Evolutionary conservation across 2,113 vertebrate genomes (phyloP).

Genomic region (Neogobius melanostomus): DNA sequence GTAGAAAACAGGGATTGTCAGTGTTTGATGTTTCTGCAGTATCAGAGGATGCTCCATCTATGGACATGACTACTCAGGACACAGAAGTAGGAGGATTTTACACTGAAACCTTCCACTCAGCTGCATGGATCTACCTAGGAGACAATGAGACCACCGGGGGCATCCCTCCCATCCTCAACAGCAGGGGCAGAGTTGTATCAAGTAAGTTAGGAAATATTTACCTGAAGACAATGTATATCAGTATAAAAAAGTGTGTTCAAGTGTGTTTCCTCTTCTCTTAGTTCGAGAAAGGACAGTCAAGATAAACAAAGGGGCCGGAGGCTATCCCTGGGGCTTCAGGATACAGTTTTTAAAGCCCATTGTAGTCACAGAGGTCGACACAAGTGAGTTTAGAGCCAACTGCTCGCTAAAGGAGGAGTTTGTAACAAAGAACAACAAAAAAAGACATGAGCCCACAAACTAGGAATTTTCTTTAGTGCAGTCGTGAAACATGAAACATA

Average conservation of each 20-base stretch:
- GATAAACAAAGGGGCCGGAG: slow-evolving; percentile 84
- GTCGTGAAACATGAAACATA: no score
- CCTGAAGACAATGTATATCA: no score
- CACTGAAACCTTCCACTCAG: slow-evolving; percentile 88
- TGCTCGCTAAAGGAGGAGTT: neutral
- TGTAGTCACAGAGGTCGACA: slow-evolving; percentile 90
- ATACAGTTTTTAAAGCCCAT: slow-evolving; percentile 94
- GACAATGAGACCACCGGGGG: slow-evolving; percentile 75
- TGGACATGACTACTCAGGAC: slow-evolving; percentile 76
- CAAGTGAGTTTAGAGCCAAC: slow-evolving; percentile 80
- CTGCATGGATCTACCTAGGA: slow-evolving; percentile 87
- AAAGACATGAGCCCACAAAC: no score
- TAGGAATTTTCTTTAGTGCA: no score
- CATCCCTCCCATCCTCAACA: slow-evolving; percentile 76
- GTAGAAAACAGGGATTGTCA: neutral
- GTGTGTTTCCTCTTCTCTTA: slow-evolving; percentile 50
- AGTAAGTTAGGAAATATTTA: slow-evolving; percentile 64
- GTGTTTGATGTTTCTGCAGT: slow-evolving; percentile 52
- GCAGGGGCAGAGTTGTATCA: slow-evolving; percentile 78
- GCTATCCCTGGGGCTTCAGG: slow-evolving; percentile 90
- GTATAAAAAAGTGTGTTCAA: neutral
- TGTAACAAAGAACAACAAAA: no score
- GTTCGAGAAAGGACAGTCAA: slow-evolving; percentile 87
- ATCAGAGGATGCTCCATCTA: slow-evolving; percentile 82
- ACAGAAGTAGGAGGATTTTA: slow-evolving; percentile 87